A percentile compares a stretch with the other conserved stretches of the same genome.
Evolutionary conservation across 2,113 vertebrate genomes (phyloP).

Genomic region (Elanus axillaris): DNA sequence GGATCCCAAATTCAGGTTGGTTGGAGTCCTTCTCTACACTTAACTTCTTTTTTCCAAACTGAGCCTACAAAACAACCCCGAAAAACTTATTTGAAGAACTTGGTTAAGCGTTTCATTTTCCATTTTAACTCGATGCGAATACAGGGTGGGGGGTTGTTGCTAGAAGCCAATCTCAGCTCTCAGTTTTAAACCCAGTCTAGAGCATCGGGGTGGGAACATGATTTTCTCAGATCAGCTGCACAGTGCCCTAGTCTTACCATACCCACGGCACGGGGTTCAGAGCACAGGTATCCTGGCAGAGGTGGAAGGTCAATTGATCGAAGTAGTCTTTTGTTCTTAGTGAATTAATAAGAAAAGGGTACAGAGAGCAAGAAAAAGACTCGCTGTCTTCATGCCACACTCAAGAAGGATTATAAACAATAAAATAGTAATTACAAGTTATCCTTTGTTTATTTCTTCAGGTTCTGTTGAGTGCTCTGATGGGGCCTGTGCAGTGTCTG

Average conservation of each 20-base stretch:
- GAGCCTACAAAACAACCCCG: neutral
- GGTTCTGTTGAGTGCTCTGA: neutral
- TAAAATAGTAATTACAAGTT: neutral
- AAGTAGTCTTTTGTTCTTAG: neutral
- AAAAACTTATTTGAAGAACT: neutral
- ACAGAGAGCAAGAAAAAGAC: neutral
- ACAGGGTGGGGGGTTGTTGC: neutral
- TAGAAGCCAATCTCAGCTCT: neutral
- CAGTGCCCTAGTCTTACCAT: too few relatives aligned
- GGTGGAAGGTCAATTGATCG: neutral
- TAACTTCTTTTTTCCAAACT: neutral
- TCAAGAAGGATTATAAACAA: neutral
- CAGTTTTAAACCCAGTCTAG: neutral
- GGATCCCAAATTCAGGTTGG: neutral
- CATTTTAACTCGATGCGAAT: neutral
- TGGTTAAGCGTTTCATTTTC: neutral
- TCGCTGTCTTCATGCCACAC: accelerated
- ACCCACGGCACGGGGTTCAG: neutral
- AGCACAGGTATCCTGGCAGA: neutral
- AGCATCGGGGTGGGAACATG: neutral
- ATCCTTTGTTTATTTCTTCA: neutral
- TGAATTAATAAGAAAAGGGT: neutral
- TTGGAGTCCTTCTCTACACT: neutral
- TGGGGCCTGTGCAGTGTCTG: neutral
- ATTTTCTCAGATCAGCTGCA: neutral